Evolutionary conservation across 1,140 invertebrate species (phyloP).

Genomic region (Tetramorium alpestre): DNA sequence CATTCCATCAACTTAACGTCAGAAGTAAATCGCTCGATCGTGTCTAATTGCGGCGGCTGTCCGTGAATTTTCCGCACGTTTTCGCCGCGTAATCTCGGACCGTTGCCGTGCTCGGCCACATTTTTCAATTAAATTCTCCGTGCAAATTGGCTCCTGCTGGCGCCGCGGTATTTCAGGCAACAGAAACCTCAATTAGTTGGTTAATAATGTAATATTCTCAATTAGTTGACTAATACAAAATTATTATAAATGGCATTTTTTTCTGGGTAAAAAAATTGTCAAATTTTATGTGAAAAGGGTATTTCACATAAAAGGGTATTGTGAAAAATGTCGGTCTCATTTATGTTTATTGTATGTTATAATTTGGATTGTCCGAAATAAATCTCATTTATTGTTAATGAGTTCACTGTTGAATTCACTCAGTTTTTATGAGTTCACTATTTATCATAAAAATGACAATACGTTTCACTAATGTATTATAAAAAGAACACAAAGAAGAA

Average conservation of each 20-base stretch:
- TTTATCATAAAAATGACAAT: not conserved
- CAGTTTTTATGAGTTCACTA: not conserved
- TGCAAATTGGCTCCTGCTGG: constrained; percentile 69
- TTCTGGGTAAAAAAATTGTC: not conserved
- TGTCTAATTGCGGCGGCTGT: constrained; percentile 14
- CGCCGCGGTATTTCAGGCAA: not conserved
- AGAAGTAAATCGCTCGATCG: constrained; percentile 54
- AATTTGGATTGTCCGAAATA: constrained; percentile 55
- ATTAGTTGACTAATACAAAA: not conserved
- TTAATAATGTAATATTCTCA: constrained; percentile 22
- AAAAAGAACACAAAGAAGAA: constrained; percentile 58
- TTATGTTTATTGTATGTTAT: not conserved
- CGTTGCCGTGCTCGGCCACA: constrained; percentile 49
- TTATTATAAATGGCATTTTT: not conserved
- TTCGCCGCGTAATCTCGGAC: constrained; percentile 64
- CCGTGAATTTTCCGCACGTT: constrained; percentile 59
- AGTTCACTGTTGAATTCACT: not conserved
- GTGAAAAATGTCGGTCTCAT: not conserved
- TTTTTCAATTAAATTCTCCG: constrained; percentile 76
- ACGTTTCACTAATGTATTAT: constrained; percentile 4
- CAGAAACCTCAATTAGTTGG: constrained; percentile 25
- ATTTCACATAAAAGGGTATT: not conserved
- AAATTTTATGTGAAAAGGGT: too few species aligned
- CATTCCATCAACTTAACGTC: constrained; percentile 24
- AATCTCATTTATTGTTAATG: constrained; percentile 67